phyloP scores from a whole-genome alignment of 2,113 vertebrate genomes.

The Salminus brasiliensis region DNA sequence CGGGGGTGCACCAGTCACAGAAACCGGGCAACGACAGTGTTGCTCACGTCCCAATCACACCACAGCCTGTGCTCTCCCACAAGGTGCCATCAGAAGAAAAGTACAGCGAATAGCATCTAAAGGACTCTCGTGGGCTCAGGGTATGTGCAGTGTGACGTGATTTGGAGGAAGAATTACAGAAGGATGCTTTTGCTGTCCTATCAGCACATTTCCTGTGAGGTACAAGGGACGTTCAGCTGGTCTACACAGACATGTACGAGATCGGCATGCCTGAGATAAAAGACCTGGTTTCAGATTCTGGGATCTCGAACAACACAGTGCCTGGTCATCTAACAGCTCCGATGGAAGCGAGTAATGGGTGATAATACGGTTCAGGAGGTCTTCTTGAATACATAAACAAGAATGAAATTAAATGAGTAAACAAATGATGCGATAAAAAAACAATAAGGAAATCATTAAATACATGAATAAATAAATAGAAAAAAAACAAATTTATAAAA shows the following conservation, averaged over 20 bases:
- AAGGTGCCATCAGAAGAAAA: neutral
- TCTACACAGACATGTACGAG: neutral
- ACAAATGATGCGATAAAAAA: neutral
- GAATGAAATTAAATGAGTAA: neutral
- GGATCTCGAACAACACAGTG: neutral
- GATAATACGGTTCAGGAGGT: neutral
- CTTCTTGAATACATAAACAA: neutral
- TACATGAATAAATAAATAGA: neutral
- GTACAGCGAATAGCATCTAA: neutral
- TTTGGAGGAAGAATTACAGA: too few species aligned
- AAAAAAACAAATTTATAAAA: neutral
- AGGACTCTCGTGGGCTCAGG: neutral
- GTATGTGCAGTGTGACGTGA: too few species aligned
- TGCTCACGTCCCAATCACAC: neutral
- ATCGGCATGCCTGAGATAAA: neutral
- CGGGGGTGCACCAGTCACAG: neutral
- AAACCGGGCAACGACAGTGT: neutral
- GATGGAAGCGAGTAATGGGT: neutral
- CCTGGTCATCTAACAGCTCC: neutral
- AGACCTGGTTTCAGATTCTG: constrained; percentile 3
- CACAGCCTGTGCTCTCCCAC: neutral
- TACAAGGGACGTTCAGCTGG: neutral
- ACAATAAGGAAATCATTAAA: neutral
- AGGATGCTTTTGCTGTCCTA: too few species aligned
- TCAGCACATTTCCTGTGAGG: too few species aligned